Evolutionary conservation across 2,797 vertebrate species (phyloP).

Genomic region (Peromyscus eremicus): DNA sequence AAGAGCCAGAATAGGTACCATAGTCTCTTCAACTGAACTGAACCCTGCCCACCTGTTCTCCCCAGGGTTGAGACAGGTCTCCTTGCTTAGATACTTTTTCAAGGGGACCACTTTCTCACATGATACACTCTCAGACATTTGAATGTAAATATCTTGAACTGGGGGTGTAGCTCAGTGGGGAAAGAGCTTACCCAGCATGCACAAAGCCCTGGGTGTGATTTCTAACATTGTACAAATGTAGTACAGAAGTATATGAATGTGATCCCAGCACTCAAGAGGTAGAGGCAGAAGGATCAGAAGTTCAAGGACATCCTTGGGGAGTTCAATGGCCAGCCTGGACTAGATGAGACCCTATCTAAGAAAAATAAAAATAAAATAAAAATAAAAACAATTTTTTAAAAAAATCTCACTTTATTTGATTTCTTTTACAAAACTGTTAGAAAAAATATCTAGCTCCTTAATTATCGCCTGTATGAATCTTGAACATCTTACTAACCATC

Average conservation of each 20-base stretch:
- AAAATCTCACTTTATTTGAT: not conserved
- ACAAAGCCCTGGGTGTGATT: not conserved
- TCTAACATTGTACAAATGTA: not conserved
- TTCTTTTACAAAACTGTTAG: constrained; percentile 13
- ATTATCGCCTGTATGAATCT: not conserved
- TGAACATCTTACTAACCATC: not conserved
- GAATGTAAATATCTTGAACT: not conserved
- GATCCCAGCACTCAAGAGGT: not conserved
- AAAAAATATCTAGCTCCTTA: not conserved
- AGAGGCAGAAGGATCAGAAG: not conserved
- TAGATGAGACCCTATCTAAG: not conserved
- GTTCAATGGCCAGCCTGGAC: not conserved
- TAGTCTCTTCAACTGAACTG: not conserved
- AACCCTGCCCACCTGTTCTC: not conserved
- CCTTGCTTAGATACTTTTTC: not conserved
- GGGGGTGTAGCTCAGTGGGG: not conserved
- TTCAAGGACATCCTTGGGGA: not conserved
- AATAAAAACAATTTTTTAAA: not conserved
- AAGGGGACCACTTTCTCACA: not conserved
- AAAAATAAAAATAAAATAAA: not conserved
- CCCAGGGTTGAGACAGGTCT: not conserved
- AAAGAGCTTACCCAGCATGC: not conserved
- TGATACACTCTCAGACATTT: not conserved
- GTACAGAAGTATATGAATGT: too few relatives aligned
- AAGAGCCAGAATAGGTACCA: not conserved